phyloP scores from a whole-genome alignment of 2,113 vertebrate genomes.

The Dromiciops gliroides region DNA sequence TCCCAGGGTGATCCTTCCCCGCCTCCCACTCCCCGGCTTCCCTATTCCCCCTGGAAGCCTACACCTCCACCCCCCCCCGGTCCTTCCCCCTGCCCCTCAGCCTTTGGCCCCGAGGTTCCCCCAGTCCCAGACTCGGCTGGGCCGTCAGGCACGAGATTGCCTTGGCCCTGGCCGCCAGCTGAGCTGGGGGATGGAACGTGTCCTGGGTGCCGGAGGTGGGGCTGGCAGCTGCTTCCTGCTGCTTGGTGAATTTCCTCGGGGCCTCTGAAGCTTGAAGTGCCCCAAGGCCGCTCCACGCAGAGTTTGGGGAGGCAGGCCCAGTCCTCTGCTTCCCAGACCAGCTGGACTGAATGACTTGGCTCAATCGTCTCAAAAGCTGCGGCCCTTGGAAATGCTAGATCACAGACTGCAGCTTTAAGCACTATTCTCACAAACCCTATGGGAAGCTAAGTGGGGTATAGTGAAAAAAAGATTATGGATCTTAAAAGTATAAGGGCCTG shows the following conservation, averaged over 20 bases:
- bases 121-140: background rate
- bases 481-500: background rate
- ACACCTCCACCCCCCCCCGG: background rate
- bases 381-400: no score
- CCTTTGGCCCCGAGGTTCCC: fast-evolving
- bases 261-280: background rate
- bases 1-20: background rate
- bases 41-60: background rate
- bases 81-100: no score
- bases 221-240: background rate
- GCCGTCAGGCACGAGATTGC: no score
- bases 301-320: background rate
- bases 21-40: background rate
- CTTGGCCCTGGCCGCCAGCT: background rate
- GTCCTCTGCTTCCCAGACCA: background rate
- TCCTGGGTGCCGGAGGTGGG: background rate
- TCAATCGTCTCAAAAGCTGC: background rate
- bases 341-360: background rate
- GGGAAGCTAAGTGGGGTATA: background rate
- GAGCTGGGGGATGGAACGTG: background rate
- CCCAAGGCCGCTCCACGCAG: background rate
- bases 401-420: background rate
- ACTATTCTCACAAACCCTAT: background rate
- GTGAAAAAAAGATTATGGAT: background rate
- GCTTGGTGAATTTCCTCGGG: background rate